These are phyloP conservation scores for Engraulis encrasicolus DNA, from an alignment of 2,113 vertebrate genomes.

Conservation along the genomic window DNA sequence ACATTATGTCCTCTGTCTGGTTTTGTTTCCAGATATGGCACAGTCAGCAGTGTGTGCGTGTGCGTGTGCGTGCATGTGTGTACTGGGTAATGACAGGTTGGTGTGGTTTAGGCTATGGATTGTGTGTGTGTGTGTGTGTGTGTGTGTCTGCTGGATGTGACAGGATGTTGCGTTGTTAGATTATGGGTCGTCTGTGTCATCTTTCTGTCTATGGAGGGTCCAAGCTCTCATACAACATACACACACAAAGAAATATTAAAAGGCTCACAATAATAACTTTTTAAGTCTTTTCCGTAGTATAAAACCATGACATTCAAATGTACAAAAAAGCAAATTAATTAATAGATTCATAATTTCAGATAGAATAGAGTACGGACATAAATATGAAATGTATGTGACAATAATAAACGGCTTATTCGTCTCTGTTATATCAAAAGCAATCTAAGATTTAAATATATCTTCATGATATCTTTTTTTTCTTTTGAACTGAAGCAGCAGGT, in stretches of 20 bases:
- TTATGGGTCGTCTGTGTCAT: neutral
- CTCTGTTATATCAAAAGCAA: slow-evolving; percentile 18
- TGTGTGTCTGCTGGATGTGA: neutral
- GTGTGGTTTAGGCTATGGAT: no score
- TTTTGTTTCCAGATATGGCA: neutral
- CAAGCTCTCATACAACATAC: neutral
- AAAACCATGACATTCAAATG: slow-evolving; percentile 13
- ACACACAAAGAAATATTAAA: neutral
- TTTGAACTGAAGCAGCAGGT: neutral
- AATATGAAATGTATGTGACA: slow-evolving; percentile 19
- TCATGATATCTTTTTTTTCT: slow-evolving; percentile 4
- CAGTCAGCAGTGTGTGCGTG: neutral
- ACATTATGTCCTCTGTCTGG: neutral
- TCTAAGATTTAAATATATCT: slow-evolving; percentile 17
- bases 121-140: no score
- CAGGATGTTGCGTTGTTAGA: neutral
- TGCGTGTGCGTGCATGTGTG: neutral
- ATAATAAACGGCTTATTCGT: neutral
- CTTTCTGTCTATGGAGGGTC: neutral
- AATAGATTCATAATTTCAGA: neutral
- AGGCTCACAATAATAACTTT: neutral
- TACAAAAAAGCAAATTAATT: neutral
- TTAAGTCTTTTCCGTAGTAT: slow-evolving; percentile 11
- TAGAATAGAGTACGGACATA: slow-evolving; percentile 3
- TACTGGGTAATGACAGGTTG: no score